Base-by-base conservation (phyloP, 2,113 vertebrate genomes). In the Felis chaus region DNA sequence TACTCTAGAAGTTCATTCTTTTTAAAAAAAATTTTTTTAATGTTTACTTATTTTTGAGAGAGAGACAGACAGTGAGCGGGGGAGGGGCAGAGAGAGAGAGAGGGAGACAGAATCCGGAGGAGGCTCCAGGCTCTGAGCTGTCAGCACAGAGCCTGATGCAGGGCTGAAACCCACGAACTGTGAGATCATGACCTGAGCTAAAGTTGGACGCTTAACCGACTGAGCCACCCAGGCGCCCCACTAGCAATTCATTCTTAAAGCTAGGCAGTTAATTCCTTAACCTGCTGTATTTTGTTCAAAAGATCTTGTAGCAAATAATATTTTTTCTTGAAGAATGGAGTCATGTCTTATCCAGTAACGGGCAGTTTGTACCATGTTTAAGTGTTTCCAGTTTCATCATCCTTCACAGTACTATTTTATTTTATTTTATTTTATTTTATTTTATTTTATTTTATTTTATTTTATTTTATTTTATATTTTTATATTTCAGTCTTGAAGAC, bases 401-500 rank as follows among this genome's bases (percentile, higher is more conserved):
- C 61, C 68, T 69, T 39, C 39, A 81, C 3, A 68, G 15, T n/a
- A 63, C 27, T 79, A 29, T 73, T 45, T 65, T 65, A 65, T 65
- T 86, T 10, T 82, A 25, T 82, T 66, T 76, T 39, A n/a, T 16
- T 95, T 68, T 74, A 45, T 73, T 74, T 65, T 65, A 63, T 65
- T 86, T 10, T 82, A 25, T 82, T 66, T 76, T 39, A n/a, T 84
- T 95, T 74, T 76, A 48, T 74, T 76, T 66, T 66, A 66, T 66
- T 66, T 76, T 39, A n/a, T 84, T 95, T 74, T 76, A 48, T 74
- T 76, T 66, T 66, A 66, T 66, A 57, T 61, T 94, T 95, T 78
- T 82, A 4, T 85, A 33, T 95, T 95, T 85, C 83, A 94, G 65
- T 89, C 25, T 96, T 48, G 36, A 88, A 97, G 66, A 89, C 33